A percentile compares a stretch with the other conserved stretches of the same genome.
phyloP scores from a whole-genome alignment of 2,888 invertebrate genomes.

The Diplazon laetatorius region DNA sequence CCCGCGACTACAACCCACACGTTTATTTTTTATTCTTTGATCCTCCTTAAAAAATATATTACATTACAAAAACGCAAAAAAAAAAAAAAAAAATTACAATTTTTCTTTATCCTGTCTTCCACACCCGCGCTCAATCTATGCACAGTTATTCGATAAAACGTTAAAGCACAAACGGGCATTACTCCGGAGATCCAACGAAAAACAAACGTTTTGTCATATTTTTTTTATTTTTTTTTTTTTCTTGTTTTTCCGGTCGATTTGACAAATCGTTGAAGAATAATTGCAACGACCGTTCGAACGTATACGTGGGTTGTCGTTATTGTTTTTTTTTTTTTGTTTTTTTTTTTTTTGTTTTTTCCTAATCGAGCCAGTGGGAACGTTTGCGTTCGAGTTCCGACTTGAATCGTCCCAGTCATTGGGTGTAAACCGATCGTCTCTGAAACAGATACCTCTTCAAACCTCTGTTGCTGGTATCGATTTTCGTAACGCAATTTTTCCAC shows the following conservation, averaged over 20 bases:
- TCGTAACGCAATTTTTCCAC: slow-evolving; percentile 83
- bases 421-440: slow-evolving; percentile 79
- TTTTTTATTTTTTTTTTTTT: neutral
- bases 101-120: neutral
- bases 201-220: neutral
- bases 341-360: slow-evolving; percentile 51
- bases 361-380: slow-evolving; percentile 80
- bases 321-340: slow-evolving; percentile 1
- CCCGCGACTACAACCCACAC: slow-evolving; percentile 33
- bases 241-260: neutral
- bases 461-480: slow-evolving; percentile 83
- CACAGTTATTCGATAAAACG: slow-evolving; percentile 13
- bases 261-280: slow-evolving; percentile 22
- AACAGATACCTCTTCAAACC: slow-evolving; percentile 82
- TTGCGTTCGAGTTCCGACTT: slow-evolving; percentile 80
- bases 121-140: neutral
- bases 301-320: neutral
- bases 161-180: neutral
- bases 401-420: slow-evolving; percentile 80
- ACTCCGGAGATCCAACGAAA: neutral
- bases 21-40: slow-evolving; percentile 16
- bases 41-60: slow-evolving; percentile 12
- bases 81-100: too few species aligned
- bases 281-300: neutral
- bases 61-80: neutral